phyloP scores from a whole-genome alignment of 1,140 invertebrate species.

The Hesperophylax magnus region DNA sequence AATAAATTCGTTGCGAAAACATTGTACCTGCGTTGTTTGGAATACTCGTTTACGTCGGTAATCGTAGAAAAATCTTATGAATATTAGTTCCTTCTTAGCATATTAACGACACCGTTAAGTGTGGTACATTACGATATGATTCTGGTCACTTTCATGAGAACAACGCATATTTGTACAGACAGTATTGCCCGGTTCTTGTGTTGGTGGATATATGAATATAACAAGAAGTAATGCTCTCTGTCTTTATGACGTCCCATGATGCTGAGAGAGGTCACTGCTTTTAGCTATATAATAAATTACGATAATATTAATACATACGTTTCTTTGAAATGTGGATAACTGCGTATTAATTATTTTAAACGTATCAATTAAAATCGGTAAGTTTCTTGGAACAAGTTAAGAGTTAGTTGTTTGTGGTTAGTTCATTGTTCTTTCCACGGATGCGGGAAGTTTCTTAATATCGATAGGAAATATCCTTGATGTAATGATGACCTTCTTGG shows the following conservation, averaged over 20 bases:
- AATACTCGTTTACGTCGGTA: conserved; percentile 34
- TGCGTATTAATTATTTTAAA: no score
- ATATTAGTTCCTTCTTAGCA: conserved; percentile 41
- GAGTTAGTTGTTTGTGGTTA: conserved; percentile 21
- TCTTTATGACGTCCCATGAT: no score
- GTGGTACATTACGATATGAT: conserved; percentile 45
- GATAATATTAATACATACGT: no score
- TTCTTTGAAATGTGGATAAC: no score
- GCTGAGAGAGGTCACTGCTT: no score
- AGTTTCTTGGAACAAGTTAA: not conserved
- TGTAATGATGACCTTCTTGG: not conserved
- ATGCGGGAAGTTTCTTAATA: no score
- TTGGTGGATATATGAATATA: no score
- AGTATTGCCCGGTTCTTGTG: not conserved
- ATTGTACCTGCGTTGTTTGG: conserved; percentile 29
- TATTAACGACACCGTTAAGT: conserved; percentile 47
- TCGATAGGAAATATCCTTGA: no score
- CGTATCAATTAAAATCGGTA: no score
- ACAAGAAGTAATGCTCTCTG: no score
- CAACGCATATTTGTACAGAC: conserved; percentile 11
- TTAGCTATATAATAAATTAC: no score
- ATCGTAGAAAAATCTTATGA: not conserved
- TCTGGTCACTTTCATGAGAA: conserved; percentile 31
- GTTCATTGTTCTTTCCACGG: not conserved
- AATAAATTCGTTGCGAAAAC: conserved; percentile 48